Evolutionary conservation across 2,888 invertebrate genomes (phyloP), one percentile per base, ranked within the genome.

Genomic region (Philaethria dido): DNA sequence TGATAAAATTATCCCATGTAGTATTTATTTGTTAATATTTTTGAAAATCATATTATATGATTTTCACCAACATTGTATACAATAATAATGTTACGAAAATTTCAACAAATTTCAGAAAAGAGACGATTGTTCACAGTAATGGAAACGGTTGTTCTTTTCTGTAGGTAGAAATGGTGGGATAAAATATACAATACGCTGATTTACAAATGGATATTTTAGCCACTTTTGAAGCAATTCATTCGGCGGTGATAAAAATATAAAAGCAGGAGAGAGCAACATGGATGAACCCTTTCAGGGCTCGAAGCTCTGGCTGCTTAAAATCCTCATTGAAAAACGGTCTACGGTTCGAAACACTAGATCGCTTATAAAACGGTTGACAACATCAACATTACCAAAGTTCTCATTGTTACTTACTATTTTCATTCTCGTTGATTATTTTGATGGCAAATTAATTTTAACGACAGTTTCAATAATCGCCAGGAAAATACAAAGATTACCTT

Each of bases 241-340:
- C 80, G 71, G 74, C 81, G 83, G 80, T 86, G 84, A 86, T 87
- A 84, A 85, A 87, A 86, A 88, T 85, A 86, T 87, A 85, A 87
- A 88, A 87, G 82, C 79, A 74, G 80, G 78, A 76, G 78, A 76
- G 80, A 83, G 82, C 80, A 85, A 76, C 83, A 75, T 77, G 85
- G 82, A 84, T 82, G 84, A 71, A 88, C 88, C 88, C 87, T 89
- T 89, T 89, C 82, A 83, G 79, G 73, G 76, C 78, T 84, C 81
- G 84, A 84, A 87, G 83, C 81, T 81, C 74, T 75, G 79, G 64
- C 20, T 65, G 59, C 79, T 79, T 78, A 77, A 81, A 81, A 81
- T 85, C 78, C 84, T 83, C 85, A 85, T 88, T 89, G 85, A 88
- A 89, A 88, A 85, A 84, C 85, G 81, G 81, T 78, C 79, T 77